These are phyloP conservation scores for Pollenia angustigena DNA, from an alignment of 2,888 invertebrate species.

Conservation along the genomic window DNA sequence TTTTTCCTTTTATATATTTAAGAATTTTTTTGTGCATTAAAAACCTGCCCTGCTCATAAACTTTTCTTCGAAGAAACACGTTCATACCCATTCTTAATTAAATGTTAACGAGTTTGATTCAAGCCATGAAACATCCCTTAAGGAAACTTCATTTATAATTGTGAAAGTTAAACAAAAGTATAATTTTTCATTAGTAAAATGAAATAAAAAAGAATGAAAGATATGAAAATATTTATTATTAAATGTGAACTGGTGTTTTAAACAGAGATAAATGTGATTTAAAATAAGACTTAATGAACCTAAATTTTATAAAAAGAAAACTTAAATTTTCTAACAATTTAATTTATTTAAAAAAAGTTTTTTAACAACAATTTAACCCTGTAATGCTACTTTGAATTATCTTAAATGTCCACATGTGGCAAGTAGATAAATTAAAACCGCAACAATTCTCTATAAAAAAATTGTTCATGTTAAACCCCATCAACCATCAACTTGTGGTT, in stretches of 20 bases:
- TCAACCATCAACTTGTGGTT: slow-evolving; percentile 23
- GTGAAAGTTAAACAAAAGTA: slow-evolving; percentile 23
- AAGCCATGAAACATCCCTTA: background rate
- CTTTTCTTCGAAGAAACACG: too few species aligned
- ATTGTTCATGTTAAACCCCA: slow-evolving; percentile 13
- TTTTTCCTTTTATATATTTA: too few species aligned
- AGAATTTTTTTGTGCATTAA: too few species aligned
- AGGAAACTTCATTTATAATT: slow-evolving; percentile 27
- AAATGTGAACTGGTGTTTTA: background rate
- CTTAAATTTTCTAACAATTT: too few species aligned
- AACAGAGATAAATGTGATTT: background rate
- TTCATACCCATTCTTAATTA: background rate
- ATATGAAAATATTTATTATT: background rate
- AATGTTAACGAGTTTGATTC: slow-evolving; percentile 43
- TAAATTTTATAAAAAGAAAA: background rate
- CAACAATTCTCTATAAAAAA: background rate
- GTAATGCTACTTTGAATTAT: background rate
- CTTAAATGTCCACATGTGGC: background rate
- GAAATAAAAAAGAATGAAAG: background rate
- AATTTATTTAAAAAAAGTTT: too few species aligned
- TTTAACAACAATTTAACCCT: too few species aligned
- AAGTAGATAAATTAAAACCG: slow-evolving; percentile 19
- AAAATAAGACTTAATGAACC: background rate
- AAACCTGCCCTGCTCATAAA: too few species aligned
- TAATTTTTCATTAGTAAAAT: slow-evolving; percentile 37